These are phyloP conservation scores for Drosophila novamexicana DNA, from an alignment of 1,140 invertebrate genomes.

Conservation along the genomic window DNA sequence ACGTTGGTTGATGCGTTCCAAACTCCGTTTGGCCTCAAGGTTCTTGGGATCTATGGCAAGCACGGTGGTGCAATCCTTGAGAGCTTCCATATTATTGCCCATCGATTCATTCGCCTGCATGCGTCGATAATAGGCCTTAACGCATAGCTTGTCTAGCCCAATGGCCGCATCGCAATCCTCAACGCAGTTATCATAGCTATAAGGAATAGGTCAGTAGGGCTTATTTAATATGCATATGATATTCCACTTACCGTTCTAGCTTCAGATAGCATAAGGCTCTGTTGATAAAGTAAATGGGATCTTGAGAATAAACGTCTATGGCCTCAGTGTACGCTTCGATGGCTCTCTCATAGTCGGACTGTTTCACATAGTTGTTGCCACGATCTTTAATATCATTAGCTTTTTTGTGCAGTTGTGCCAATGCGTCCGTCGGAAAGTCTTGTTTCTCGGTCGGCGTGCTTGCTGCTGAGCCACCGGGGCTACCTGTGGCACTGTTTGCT, in stretches of 20 bases:
- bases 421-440: constrained; percentile 56
- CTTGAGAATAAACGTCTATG: constrained; percentile 90
- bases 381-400: constrained; percentile 86
- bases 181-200: constrained; percentile 68
- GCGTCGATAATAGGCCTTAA: constrained; percentile 81
- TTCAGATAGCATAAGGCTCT: constrained; percentile 95
- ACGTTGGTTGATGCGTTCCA: constrained; percentile 69
- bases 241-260: constrained; percentile 88
- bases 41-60: constrained; percentile 79
- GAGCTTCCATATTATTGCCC: constrained; percentile 76
- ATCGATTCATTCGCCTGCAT: constrained; percentile 82
- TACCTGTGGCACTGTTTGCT: constrained; percentile 3
- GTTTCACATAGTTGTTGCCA: constrained; percentile 93
- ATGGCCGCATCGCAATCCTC: constrained; percentile 77
- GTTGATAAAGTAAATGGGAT: constrained; percentile 94
- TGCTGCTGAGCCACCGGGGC: constrained; percentile 37
- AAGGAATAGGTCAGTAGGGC: not conserved
- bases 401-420: constrained; percentile 81
- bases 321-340: constrained; percentile 92
- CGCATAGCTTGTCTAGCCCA: constrained; percentile 60
- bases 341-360: constrained; percentile 91
- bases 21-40: constrained; percentile 69
- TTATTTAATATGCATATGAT: not conserved
- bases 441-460: constrained; percentile 69
- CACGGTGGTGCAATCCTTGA: constrained; percentile 78